Evolutionary conservation across 2,113 vertebrate species (phyloP).

Genomic region (Anarhynchus alexandrinus): DNA sequence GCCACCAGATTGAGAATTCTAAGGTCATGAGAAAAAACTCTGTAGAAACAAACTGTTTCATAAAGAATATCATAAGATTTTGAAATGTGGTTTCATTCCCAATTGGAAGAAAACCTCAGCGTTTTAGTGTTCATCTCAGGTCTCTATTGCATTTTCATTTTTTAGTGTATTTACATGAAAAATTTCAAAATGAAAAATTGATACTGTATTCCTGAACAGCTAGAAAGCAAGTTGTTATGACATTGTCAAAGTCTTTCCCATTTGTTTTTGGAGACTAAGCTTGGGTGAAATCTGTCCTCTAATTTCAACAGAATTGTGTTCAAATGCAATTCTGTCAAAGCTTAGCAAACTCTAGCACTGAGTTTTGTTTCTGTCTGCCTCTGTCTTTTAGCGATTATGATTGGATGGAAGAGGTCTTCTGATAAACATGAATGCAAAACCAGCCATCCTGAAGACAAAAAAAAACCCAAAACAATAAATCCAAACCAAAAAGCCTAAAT

Average conservation of each 20-base stretch:
- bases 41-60: neutral
- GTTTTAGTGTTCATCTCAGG: neutral
- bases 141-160: neutral
- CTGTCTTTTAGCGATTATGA: neutral
- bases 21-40: conserved; percentile 18
- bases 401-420: neutral
- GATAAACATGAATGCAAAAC: neutral
- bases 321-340: neutral
- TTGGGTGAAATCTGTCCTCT: neutral
- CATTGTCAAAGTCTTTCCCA: neutral
- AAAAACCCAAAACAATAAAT: neutral
- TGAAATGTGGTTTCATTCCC: neutral
- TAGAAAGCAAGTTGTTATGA: neutral
- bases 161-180: neutral
- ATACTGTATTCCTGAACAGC: neutral
- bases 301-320: neutral
- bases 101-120: neutral
- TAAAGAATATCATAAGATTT: neutral
- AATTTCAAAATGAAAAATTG: neutral
- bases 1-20: neutral
- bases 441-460: neutral
- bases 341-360: neutral
- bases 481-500: neutral
- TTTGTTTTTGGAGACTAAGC: neutral
- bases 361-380: neutral